Base-by-base conservation (phyloP, 2,888 invertebrate species). In the Dermolepida albohirtum region DNA sequence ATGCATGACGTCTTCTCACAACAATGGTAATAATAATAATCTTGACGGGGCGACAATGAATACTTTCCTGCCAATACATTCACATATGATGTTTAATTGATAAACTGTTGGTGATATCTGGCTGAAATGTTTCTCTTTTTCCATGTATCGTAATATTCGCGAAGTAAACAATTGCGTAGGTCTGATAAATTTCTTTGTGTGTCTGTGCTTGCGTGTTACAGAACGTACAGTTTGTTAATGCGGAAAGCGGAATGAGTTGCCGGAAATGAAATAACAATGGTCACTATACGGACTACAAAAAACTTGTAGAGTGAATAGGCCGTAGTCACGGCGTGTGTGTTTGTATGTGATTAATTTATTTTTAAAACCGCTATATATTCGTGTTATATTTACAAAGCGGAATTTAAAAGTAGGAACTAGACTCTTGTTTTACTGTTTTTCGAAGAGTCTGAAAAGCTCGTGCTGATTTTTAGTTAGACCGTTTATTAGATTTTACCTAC, bases 221-320 rank as follows among this genome's bases (percentile, higher is more conserved):
- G 16, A 62, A 62, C 47, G 47, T 44, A 62, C 34, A 44, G 47
- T 62, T 39, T 11, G 47, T 43, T 47, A 62, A 62, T 62, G 34
- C 59, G 59, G 47, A 62, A 62, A 47, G 59, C 44, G 47, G 34
- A 62, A 62, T 62, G 59, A 34, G 59, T 29, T 62, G 34, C 59
- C 59, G 59, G 59, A 62, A 62, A 47, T 62, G 59, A 62, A 59
- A 62, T 49, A 47, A 62, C 59, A 62, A 62, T 47, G 59, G 59
- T 62, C 47, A 62, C 34, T 34, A 11, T 62, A 34, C 49, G 47
- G 10, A n/a, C 47, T 49, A 49, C 39, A 62, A 62, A 59, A 47
- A 62, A 47, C 47, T 47, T 47, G 47, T 1, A 34, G 29, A 62
- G 59, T 47, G 59, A 34, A 62, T 47, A 62, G 59, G 1, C 22